phyloP scores from a whole-genome alignment of 2,888 invertebrate species.

The Dione juno region DNA sequence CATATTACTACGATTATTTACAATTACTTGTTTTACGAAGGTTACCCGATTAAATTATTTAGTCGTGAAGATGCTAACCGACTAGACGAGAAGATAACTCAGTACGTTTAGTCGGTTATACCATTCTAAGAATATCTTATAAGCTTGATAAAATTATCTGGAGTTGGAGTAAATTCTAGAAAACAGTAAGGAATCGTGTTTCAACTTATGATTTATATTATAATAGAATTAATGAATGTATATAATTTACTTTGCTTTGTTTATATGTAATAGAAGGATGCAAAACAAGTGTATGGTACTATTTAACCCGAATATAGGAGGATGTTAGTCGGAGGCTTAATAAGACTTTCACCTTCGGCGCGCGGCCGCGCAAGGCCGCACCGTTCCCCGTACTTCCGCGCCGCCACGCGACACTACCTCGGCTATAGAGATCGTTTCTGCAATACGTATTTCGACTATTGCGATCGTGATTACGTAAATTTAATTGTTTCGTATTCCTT shows the following conservation, averaged over 20 bases:
- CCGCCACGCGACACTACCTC: constrained; percentile 48
- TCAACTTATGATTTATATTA: not conserved
- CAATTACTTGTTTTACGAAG: constrained; percentile 38
- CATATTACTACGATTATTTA: constrained; percentile 49
- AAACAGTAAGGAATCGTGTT: not conserved
- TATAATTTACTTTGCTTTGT: not conserved
- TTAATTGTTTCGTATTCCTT: constrained; percentile 25
- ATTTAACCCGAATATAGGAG: constrained; percentile 58
- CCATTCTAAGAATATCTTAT: constrained; percentile 25
- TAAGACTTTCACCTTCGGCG: constrained; percentile 83
- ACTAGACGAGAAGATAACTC: constrained; percentile 11
- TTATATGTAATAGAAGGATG: not conserved
- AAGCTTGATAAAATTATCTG: constrained; percentile 1
- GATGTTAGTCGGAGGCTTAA: constrained; percentile 78
- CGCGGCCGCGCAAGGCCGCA: constrained; percentile 75
- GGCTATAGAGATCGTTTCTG: constrained; percentile 61
- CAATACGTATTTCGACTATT: constrained; percentile 68
- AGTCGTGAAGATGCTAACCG: constrained; percentile 25
- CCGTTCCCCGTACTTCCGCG: constrained; percentile 66
- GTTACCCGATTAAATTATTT: constrained; percentile 29
- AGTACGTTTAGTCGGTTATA: not conserved
- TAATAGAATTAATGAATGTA: not conserved
- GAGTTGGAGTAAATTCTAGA: not conserved
- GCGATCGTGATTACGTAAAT: constrained; percentile 39
- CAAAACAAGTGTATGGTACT: constrained; percentile 28